Evolutionary conservation across 2,113 vertebrate genomes (phyloP).

Genomic region (Numida meleagris): DNA sequence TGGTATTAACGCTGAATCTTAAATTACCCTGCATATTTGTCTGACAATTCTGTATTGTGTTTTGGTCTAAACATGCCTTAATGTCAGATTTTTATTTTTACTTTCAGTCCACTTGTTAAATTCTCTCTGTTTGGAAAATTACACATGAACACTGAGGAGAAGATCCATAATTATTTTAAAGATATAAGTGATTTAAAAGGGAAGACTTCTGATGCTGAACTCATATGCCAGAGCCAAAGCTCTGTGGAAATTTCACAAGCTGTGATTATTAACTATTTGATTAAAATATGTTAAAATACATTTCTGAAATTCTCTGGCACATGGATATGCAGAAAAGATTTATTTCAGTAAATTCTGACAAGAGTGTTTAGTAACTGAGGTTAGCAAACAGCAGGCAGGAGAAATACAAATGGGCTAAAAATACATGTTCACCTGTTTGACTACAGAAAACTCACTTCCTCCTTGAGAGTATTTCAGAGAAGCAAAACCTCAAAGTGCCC

Average conservation of each 20-base stretch:
- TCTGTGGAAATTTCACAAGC: not conserved
- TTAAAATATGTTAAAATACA: not conserved
- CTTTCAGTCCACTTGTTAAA: conserved; percentile 20
- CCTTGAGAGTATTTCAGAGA: not conserved
- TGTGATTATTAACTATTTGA: not conserved
- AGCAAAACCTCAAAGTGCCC: not conserved
- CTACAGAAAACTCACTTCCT: not conserved
- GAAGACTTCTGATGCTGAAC: not conserved
- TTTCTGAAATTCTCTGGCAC: not conserved
- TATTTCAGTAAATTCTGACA: not conserved
- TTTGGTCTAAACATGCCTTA: conserved; percentile 17
- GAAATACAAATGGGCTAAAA: not conserved
- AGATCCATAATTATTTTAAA: not conserved
- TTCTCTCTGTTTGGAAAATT: not conserved
- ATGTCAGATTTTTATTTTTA: not conserved
- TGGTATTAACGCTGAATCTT: conserved; percentile 19
- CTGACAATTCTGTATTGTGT: not conserved
- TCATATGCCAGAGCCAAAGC: not conserved
- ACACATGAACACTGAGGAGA: not conserved
- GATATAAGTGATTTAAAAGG: not conserved
- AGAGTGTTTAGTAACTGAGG: not conserved
- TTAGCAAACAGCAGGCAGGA: not conserved
- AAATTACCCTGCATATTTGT: conserved; percentile 13
- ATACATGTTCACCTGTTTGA: not conserved
- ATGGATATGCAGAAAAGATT: not conserved